phyloP scores from a whole-genome alignment of 2,888 invertebrate species.

The Trissolcus japonicus region DNA sequence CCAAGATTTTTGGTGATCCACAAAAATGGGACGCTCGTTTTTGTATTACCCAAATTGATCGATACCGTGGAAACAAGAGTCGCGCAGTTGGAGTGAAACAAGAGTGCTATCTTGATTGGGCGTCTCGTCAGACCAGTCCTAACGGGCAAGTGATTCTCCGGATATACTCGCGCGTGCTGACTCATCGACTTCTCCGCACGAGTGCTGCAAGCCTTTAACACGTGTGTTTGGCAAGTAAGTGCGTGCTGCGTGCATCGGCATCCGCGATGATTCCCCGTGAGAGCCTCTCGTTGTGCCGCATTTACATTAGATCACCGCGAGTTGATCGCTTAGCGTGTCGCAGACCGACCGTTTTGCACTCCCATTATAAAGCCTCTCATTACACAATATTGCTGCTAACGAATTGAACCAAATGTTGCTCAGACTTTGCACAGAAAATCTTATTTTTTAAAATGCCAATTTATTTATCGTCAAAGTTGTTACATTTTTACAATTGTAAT shows the following conservation, averaged over 20 bases:
- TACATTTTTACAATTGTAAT: too few species aligned
- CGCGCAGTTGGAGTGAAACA: conserved; percentile 7
- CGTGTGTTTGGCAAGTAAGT: conserved; percentile 47
- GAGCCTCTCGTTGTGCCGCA: conserved; percentile 49
- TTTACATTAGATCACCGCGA: conserved; percentile 9
- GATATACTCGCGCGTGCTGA: conserved; percentile 45
- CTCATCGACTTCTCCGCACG: conserved; percentile 53
- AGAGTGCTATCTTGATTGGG: conserved; percentile 42
- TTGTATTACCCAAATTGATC: not conserved
- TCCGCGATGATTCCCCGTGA: conserved; percentile 43
- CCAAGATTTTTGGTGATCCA: conserved; percentile 1
- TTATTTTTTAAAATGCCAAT: too few species aligned
- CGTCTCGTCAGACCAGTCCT: conserved; percentile 51
- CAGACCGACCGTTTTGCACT: too few species aligned
- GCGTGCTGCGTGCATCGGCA: conserved; percentile 41
- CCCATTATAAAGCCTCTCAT: not conserved
- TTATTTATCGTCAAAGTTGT: too few species aligned
- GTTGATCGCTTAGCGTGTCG: too few species aligned
- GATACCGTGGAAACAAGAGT: conserved; percentile 29
- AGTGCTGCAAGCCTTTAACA: conserved; percentile 37
- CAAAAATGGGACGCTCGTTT: not conserved
- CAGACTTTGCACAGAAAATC: not conserved
- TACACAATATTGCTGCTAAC: not conserved
- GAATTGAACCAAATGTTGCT: not conserved
- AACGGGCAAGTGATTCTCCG: conserved; percentile 41